Evolutionary conservation across 1,140 invertebrate genomes (phyloP).

Genomic region (Ceratosolen solmsi): DNA sequence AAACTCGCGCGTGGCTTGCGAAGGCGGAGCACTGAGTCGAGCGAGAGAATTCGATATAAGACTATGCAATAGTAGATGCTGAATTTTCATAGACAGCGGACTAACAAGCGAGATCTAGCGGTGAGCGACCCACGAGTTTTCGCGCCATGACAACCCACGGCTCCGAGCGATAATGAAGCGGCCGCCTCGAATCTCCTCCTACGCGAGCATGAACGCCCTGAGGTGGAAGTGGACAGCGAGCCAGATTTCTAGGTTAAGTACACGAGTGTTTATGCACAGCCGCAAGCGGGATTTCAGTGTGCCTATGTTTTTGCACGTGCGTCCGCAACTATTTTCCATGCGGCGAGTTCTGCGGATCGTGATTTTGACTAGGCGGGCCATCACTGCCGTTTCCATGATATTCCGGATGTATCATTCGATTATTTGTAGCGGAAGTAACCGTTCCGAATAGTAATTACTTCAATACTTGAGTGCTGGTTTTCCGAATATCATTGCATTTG

Average conservation of each 20-base stretch:
- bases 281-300: neutral
- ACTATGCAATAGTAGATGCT: neutral
- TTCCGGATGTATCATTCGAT: too few relatives aligned
- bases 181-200: neutral
- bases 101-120: neutral
- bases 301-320: neutral
- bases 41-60: neutral
- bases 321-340: too few relatives aligned
- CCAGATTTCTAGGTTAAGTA: conserved; percentile 10
- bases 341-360: too few relatives aligned
- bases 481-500: too few relatives aligned
- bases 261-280: neutral
- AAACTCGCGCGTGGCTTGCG: too few relatives aligned
- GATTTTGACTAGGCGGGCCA: too few relatives aligned
- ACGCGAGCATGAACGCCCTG: neutral
- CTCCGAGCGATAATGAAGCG: neutral
- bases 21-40: too few relatives aligned
- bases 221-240: neutral
- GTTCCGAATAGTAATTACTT: too few relatives aligned
- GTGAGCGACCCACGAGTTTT: neutral
- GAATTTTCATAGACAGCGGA: neutral
- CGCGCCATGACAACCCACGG: too few relatives aligned
- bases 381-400: too few relatives aligned
- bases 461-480: too few relatives aligned
- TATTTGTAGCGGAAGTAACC: neutral